Evolutionary conservation across 1,140 invertebrate genomes (phyloP), one percentile per base, ranked within the genome.

Genomic region (Neodiprion virginianus): DNA sequence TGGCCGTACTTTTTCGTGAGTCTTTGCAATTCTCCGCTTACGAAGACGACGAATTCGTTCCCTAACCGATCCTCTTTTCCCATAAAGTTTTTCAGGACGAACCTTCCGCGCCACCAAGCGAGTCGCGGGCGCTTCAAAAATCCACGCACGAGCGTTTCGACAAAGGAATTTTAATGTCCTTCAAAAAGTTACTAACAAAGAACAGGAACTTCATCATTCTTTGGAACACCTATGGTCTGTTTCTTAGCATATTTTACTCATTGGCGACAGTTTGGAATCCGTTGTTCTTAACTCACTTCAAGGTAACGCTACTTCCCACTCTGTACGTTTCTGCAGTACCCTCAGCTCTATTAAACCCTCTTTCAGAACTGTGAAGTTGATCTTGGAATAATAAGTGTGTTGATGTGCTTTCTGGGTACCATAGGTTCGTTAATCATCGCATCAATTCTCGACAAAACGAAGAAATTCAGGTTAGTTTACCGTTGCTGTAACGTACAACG

Each of bases 201-300:
- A 40, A 40, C 79, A 79, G 79, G 53, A 88, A 90, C 76, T 93
- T 92, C 79, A 68, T 90, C 12, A 78, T 93, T 7, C 85, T 93
- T 0, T 82, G 92, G 10, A 75, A 92, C 28, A 89, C 90, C 8
- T 93, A 93, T 80, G 92, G 92, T 61, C 90, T 93, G 74, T 93
- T 93, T 81, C 91, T 92, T 53, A 93, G 93, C 5, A 91, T 90
- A 8, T 93, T 93, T 82, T 94, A 94, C 84, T 92, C 91, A 12
- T 89, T 94, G 73, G 91, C 91, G 10, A 94, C 92, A 4, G 84
- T 93, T 17, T 85, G 94, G 10, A 92, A 91, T 83, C 88, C 89
- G 77, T 88, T 93, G 72, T 85, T 93, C 50, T 80, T 91, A 2
- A 72, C 82, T 69, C 92, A 92, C 80, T 92, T 90, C 82, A 82